Percentiles rank a stretch among this genome's conserved stretches.
Conservation (phyloP, 1,140 invertebrate species). For the Diplogasteroides magnus region DNA sequence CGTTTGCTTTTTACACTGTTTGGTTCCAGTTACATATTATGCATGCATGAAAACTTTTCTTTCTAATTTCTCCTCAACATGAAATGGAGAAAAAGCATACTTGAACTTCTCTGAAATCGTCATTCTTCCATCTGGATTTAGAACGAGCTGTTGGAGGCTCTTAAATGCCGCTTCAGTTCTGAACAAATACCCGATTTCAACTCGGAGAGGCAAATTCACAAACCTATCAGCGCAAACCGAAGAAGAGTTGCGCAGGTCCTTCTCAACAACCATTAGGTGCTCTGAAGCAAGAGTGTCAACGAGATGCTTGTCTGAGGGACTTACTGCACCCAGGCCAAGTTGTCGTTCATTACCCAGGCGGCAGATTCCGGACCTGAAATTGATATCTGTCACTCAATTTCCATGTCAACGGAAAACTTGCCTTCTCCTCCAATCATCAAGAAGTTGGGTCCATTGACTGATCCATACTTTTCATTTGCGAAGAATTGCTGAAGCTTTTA, state of each 20-base stretch:
- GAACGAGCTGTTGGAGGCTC: background rate
- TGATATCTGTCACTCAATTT: no score
- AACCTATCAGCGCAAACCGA: background rate
- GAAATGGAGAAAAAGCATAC: background rate
- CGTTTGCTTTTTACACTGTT: no score
- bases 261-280: background rate
- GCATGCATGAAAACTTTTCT: background rate
- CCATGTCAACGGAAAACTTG: no score
- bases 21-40: no score
- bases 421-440: background rate
- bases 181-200: no score
- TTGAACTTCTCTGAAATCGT: background rate
- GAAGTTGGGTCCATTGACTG: background rate
- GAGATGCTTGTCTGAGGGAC: no score
- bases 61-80: background rate
- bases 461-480: slow-evolving; percentile 6
- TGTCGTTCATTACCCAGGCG: background rate
- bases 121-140: background rate
- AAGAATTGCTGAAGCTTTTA: background rate
- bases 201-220: no score
- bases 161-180: background rate
- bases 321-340: slow-evolving; percentile 62
- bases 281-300: no score
- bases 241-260: background rate
- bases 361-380: background rate